phyloP scores from a whole-genome alignment of 2,113 vertebrate genomes.

The Ptychochromis oligacanthus region DNA sequence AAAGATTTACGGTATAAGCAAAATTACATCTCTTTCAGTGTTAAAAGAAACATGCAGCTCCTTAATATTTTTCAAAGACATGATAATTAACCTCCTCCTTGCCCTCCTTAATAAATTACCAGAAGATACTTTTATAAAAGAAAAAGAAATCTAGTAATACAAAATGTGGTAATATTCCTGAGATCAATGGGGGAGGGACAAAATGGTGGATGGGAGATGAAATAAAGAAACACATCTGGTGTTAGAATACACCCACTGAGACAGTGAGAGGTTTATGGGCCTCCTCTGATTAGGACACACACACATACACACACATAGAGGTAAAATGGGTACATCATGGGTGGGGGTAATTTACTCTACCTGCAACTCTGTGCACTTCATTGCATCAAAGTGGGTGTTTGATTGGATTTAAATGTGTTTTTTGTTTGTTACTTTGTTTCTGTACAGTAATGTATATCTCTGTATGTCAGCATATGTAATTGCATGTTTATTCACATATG shows the following conservation, averaged over 20 bases:
- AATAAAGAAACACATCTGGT: slow-evolving; percentile 65
- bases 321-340: background rate
- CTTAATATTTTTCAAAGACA: slow-evolving; percentile 32
- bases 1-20: background rate
- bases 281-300: slow-evolving; percentile 55
- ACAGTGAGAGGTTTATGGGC: slow-evolving; percentile 61
- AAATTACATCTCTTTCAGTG: background rate
- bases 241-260: slow-evolving; percentile 65
- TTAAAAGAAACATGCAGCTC: background rate
- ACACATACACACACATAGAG: background rate
- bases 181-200: slow-evolving; percentile 55
- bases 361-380: slow-evolving; percentile 6
- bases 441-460: background rate
- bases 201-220: slow-evolving; percentile 47
- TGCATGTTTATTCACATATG: background rate
- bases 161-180: slow-evolving; percentile 45
- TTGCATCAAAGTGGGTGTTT: slow-evolving; percentile 9
- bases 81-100: slow-evolving; percentile 61
- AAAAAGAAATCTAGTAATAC: slow-evolving; percentile 24
- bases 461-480: background rate
- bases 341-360: background rate
- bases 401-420: slow-evolving; percentile 27
- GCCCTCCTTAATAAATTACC: slow-evolving; percentile 53
- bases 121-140: background rate
- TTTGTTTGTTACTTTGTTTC: background rate